Evolutionary conservation across 2,888 invertebrate genomes (phyloP).

Genomic region (Spodoptera littoralis): DNA sequence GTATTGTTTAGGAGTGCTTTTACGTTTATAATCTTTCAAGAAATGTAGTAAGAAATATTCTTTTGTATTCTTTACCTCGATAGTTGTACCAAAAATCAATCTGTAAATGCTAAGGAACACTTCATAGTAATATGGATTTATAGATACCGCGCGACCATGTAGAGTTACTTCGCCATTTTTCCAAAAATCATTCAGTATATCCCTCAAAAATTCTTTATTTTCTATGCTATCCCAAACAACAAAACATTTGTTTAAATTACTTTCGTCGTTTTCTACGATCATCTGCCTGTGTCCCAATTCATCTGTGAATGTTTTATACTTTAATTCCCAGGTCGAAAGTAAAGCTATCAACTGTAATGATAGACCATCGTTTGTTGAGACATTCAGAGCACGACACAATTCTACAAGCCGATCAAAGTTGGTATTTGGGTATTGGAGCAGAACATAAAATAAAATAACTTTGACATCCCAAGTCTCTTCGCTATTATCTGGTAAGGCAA

Average conservation of each 20-base stretch:
- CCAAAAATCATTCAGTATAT: slow-evolving; percentile 83
- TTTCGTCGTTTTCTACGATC: slow-evolving; percentile 71
- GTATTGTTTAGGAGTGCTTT: slow-evolving; percentile 82
- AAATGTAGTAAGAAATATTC: slow-evolving; percentile 83
- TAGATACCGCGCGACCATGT: slow-evolving; percentile 79
- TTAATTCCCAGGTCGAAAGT: slow-evolving; percentile 80
- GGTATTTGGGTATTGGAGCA: slow-evolving; percentile 76
- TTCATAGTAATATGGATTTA: slow-evolving; percentile 86
- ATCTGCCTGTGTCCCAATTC: slow-evolving; percentile 74
- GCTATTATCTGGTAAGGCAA: slow-evolving; percentile 79
- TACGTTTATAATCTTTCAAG: slow-evolving; percentile 81
- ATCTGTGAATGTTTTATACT: slow-evolving; percentile 74
- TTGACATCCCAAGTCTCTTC: slow-evolving; percentile 86
- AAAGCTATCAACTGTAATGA: slow-evolving; percentile 80
- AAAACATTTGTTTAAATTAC: slow-evolving; percentile 71
- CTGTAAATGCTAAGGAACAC: slow-evolving; percentile 81
- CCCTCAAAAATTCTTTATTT: slow-evolving; percentile 77
- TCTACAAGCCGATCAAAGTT: slow-evolving; percentile 73
- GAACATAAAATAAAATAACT: slow-evolving; percentile 80
- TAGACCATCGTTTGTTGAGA: slow-evolving; percentile 79
- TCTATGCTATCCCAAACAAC: slow-evolving; percentile 81
- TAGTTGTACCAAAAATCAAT: slow-evolving; percentile 71
- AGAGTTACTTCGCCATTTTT: slow-evolving; percentile 84
- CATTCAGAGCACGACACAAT: slow-evolving; percentile 77
- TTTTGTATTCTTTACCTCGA: slow-evolving; percentile 73